Evolutionary conservation across 2,797 vertebrate genomes (phyloP).

Genomic region (Phalloptychus januarius): DNA sequence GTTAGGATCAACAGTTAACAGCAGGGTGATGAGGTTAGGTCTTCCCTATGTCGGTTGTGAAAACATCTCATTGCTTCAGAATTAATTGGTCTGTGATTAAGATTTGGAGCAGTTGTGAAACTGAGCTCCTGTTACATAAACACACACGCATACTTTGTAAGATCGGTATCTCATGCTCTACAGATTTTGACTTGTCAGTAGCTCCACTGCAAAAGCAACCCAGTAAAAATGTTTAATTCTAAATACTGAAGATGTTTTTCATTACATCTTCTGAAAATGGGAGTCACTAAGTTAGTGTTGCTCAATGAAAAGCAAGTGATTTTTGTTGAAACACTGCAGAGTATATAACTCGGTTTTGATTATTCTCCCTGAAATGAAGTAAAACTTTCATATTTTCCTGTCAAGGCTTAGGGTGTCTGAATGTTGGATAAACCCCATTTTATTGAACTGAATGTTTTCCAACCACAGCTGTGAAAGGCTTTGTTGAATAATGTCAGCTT

Average conservation of each 20-base stretch:
- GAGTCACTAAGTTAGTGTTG: constrained; percentile 13
- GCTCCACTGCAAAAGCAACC: neutral
- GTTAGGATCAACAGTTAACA: too few species aligned
- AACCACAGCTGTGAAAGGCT: neutral
- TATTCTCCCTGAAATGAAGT: neutral
- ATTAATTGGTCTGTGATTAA: neutral
- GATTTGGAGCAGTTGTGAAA: neutral
- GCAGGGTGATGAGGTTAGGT: neutral
- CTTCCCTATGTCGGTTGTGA: neutral
- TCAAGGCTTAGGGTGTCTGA: neutral
- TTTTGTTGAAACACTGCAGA: constrained; percentile 21
- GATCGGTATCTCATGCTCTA: neutral
- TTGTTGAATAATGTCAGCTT: neutral
- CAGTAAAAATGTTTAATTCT: neutral
- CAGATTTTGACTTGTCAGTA: neutral
- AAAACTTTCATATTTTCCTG: neutral
- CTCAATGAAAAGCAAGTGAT: neutral
- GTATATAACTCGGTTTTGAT: neutral
- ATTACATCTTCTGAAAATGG: constrained; percentile 5
- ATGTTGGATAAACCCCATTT: neutral
- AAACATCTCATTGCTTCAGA: neutral
- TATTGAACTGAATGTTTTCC: neutral
- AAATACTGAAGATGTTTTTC: neutral
- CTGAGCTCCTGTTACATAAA: neutral
- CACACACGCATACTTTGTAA: neutral